Percentiles rank a stretch among this genome's conserved stretches.
These are phyloP conservation scores for Bubo blakistoni DNA, from an alignment of 2,113 vertebrate genomes.

Conservation along the genomic window DNA sequence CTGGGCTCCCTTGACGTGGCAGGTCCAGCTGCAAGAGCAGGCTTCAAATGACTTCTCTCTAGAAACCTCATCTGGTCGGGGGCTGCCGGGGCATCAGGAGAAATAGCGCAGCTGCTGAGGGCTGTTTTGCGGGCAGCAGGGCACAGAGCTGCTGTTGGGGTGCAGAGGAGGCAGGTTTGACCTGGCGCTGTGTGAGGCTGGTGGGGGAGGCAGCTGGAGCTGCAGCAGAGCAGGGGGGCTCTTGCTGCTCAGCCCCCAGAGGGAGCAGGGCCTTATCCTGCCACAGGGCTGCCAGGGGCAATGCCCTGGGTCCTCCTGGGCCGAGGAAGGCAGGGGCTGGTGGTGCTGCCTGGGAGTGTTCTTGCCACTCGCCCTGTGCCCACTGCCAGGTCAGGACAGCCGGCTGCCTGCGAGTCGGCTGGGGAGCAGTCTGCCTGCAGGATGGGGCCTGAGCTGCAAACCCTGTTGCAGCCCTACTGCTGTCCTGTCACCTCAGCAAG, in stretches of 20 bases:
- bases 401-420: accelerated
- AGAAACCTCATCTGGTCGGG: background rate
- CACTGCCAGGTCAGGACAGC: no score
- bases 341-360: background rate
- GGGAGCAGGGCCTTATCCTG: background rate
- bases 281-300: background rate
- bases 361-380: background rate
- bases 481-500: background rate
- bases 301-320: background rate
- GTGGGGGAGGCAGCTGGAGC: background rate
- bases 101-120: background rate
- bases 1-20: background rate
- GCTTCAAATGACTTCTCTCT: background rate
- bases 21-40: background rate
- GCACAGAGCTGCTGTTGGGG: background rate
- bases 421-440: background rate
- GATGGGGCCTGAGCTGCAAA: background rate
- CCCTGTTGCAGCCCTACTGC: background rate
- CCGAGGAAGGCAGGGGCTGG: slow-evolving; percentile 11
- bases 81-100: background rate
- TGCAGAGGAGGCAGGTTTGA: background rate
- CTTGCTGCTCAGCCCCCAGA: background rate
- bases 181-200: background rate
- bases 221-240: background rate
- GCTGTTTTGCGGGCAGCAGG: background rate